Base-by-base conservation (phyloP, 2,113 vertebrate genomes). In the Greenwoodochromis staneri region DNA sequence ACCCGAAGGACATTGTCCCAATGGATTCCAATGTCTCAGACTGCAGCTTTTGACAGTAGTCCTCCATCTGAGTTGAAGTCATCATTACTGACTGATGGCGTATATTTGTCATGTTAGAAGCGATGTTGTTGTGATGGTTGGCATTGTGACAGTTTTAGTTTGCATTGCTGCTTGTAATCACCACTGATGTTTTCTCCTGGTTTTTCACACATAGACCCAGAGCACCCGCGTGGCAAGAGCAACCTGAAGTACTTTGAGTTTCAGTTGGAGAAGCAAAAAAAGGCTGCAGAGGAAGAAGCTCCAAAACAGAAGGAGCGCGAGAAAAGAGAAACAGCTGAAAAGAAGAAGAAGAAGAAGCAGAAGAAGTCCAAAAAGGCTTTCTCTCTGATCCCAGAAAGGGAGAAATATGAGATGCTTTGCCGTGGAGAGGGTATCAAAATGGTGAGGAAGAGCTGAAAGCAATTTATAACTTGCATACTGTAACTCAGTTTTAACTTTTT, bases 341-440 rank as follows among this genome's bases (percentile, higher is more conserved):
- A 93, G 82, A 91, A 93, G 69, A 87, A 51, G 14, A 47, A 29
- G 29, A 69, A 93, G 80, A 90, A 82, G 78, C 93, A 81, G 53
- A 94, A 95, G 21, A 95, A 96, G 80, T 91, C 93, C 85, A 97
- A 97, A 95, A 98, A 95, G 11, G 84, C 66, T 21, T 80, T 86
- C 21, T 69, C 84, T 36, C 96, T 97, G 85, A 93, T 99, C 57
- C 98, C 98, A 1, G 98, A 99, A 91, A 98, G 98, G 95, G 97
- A 97, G 96, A 98, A 98, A 96, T 99, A 99, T 47, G 98, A 99
- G 96, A 98, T 97, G 98, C 97, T 99, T 89, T 99, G 99, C 95
- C 97, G 99, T 93, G 99, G 99, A 86, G 98, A 99, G 93, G 98
- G 98, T 90, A 85, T 97, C 92, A 98, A 95, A 97, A 96, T 99